Evolutionary conservation across 2,113 vertebrate species (phyloP), one percentile per base, ranked within the genome.

Genomic region (Paramormyrops kingsleyae): DNA sequence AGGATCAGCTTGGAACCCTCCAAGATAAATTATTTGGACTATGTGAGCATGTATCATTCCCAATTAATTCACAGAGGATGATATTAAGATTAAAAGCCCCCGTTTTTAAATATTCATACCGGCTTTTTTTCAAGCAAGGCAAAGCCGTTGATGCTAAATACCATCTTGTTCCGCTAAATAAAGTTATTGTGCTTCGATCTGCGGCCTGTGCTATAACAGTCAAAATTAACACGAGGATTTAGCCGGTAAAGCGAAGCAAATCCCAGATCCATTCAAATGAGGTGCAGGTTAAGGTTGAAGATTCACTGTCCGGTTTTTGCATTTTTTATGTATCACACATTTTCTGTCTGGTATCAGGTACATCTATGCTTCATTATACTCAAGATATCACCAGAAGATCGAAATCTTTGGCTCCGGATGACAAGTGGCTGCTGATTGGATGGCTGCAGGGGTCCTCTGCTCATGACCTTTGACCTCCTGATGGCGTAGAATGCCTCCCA

Each of bases 1-100:
- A 90, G 91, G 91, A 91, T 92, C 90, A 70, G 92, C 90, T 90
- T 87, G 52, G 90, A 89, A 87, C 90, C 66, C 90, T 91, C 90
- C 89, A 89, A 89, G 90, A 92, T 74, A 74, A 90, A 90, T 91
- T 84, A 87, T 89, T 90, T 56, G 89, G 91, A 62, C 89, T 59
- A 47, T 46, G 52, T 24, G 24, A n/a, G 87, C 49, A 52, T 56
- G 49, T 85, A 44, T 89, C 19, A 85, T 59, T 90, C 83, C n/a
- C 83, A 66, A 80, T 90, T 91, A 89, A 90, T 91, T 91, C 90
- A 74, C 87, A 83, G 66, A 88, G 19, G 56, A 62, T 62, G 31
- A 46, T 88, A 62, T 88, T 62, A 44, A 62, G 49, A 87, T 87
- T 87, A 52, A 87, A 87, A 87, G 83, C 39, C 83, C 44, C 24